Base-by-base conservation (phyloP, 2,888 invertebrate genomes). In the Mayetiola destructor region DNA sequence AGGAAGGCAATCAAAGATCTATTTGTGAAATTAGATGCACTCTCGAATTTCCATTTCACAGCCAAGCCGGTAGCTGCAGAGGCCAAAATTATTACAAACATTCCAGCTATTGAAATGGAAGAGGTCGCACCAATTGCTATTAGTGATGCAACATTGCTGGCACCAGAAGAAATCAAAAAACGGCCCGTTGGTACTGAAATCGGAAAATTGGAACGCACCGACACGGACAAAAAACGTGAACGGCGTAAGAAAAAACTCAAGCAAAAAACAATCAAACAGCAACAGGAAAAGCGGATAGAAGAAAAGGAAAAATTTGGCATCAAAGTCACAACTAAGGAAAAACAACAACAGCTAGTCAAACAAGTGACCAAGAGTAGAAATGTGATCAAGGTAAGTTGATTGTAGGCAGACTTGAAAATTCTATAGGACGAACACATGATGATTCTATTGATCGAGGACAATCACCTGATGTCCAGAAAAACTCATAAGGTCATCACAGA, bases 31-130 rank as follows among this genome's bases (percentile, higher is more conserved):
- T 75, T 99, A 39, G 94, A 97, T 73, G 89, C 95, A 0, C 75
- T 99, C 14, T 86, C 88, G 1, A 94, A 97, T 70, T 95, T 87
- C 72, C 90, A 95, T 70, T 97, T 88, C 66, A 93, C 93, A 48
- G 96, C 97, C 0, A 89, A 85, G 75, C 80, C 82, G 58, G 82
- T 84, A 1, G 80, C 82, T 59, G 87, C 93, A 0, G 96, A 97
- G 65, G 76, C 94, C 2, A 89, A 87, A 73, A 85, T 99, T 59
- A 78, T 97, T 5, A 87, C 83, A 59, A 96, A 99, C 68, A 77
- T 90, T 60, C 90, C 96, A 1, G 89, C 94, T 0, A 82, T 97
- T 55, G 80, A 77, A 30, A 88, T 95, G 81, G 99, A 99, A 72
- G 97, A 99, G 73, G 93, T 95, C 8, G 92, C 93, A 0, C 96